A percentile compares a stretch with the other conserved stretches of the same genome.
These are phyloP conservation scores for Drosophila prostipennis DNA, from an alignment of 2,888 invertebrate species.

Conservation along the genomic window DNA sequence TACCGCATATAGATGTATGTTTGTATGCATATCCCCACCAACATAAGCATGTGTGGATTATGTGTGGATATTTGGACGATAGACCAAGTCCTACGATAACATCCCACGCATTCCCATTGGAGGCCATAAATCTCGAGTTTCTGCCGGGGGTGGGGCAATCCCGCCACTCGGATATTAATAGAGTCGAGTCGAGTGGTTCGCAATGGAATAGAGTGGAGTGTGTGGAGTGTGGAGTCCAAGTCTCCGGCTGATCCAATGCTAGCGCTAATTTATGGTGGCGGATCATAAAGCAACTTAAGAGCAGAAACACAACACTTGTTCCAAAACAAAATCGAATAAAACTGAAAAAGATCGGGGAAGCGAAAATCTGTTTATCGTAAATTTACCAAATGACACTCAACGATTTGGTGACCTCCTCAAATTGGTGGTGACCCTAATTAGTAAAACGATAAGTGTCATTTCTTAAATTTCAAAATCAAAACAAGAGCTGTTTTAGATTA, in stretches of 20 bases:
- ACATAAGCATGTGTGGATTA: conserved; percentile 31
- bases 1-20: conserved; percentile 1
- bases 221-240: conserved; percentile 10
- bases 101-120: conserved; percentile 52
- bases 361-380: conserved; percentile 13
- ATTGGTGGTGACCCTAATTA: background rate
- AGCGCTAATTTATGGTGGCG: conserved; percentile 24
- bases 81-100: conserved; percentile 42
- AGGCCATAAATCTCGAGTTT: conserved; percentile 27
- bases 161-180: conserved; percentile 30
- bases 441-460: background rate
- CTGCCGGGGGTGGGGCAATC: background rate
- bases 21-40: conserved; percentile 1
- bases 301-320: conserved; percentile 6
- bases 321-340: background rate
- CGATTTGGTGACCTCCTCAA: conserved; percentile 11
- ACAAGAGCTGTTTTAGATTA: background rate
- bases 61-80: conserved; percentile 13
- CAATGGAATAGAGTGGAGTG: background rate
- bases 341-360: background rate
- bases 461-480: background rate
- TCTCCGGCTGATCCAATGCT: conserved; percentile 27
- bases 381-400: conserved; percentile 32
- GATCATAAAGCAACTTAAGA: conserved; percentile 32
- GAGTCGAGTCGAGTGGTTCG: conserved; percentile 15